Conservation (phyloP, 1,140 invertebrate genomes). For the Leucophenga varia region DNA sequence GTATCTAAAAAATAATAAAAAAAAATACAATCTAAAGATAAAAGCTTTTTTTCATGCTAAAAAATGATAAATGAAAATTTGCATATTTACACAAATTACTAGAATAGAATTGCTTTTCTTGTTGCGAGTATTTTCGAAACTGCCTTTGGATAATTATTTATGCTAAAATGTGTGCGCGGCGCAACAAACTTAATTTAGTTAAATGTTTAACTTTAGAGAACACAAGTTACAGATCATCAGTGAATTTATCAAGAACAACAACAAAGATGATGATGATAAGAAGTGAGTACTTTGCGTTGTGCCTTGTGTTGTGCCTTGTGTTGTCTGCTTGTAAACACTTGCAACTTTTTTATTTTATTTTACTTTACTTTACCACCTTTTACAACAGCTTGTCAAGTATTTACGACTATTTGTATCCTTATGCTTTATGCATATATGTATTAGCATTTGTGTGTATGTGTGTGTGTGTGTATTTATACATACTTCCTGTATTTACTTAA, state of each 20-base stretch:
- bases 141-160: conserved; percentile 39
- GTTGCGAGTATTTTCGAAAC: too few relatives aligned
- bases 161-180: conserved; percentile 44
- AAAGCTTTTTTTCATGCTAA: too few relatives aligned
- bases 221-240: conserved; percentile 3
- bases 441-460: background rate
- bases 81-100: too few relatives aligned
- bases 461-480: conserved; percentile 8
- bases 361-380: too few relatives aligned
- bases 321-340: background rate
- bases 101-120: too few relatives aligned
- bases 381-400: too few relatives aligned
- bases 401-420: background rate
- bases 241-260: background rate
- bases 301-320: too few relatives aligned
- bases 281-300: too few relatives aligned
- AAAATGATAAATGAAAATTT: too few relatives aligned
- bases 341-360: background rate
- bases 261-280: too few relatives aligned
- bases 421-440: background rate
- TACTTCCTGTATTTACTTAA: conserved; percentile 33
- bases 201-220: conserved; percentile 47
- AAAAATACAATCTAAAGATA: too few relatives aligned
- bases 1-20: too few relatives aligned
- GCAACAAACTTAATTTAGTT: conserved; percentile 50